These are phyloP conservation scores for Colletes collaris DNA, from an alignment of 2,888 invertebrate genomes.

Conservation along the genomic window DNA sequence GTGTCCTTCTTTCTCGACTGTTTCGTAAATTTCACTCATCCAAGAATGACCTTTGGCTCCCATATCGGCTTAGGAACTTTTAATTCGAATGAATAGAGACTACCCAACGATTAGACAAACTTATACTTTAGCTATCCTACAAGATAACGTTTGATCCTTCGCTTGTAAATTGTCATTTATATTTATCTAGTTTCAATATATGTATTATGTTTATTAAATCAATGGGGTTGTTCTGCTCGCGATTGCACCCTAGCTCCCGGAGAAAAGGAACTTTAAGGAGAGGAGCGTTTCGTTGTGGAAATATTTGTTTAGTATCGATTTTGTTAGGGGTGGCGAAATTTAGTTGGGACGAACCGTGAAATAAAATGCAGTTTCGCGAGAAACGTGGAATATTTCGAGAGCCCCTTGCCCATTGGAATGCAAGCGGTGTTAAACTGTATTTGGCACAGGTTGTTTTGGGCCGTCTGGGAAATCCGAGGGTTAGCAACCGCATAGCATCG, in stretches of 20 bases:
- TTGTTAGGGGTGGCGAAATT: neutral
- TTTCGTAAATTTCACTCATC: constrained; percentile 9
- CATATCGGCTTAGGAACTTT: too few relatives aligned
- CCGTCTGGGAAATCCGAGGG: constrained; percentile 49
- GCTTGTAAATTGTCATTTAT: too few relatives aligned
- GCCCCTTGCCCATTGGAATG: constrained; percentile 39
- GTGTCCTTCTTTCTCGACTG: constrained; percentile 6
- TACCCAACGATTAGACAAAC: too few relatives aligned
- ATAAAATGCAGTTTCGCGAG: neutral
- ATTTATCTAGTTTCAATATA: too few relatives aligned
- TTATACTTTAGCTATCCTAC: too few relatives aligned
- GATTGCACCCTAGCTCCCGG: too few relatives aligned
- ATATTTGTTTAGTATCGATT: constrained; percentile 9
- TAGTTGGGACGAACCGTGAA: neutral
- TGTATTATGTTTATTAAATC: too few relatives aligned
- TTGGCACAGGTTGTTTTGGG: constrained; percentile 44
- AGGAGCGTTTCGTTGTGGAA: neutral
- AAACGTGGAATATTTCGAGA: constrained; percentile 39
- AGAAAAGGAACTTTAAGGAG: too few relatives aligned
- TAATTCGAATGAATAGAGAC: too few relatives aligned
- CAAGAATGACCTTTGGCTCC: too few relatives aligned
- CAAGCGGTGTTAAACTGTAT: constrained; percentile 47
- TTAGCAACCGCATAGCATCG: constrained; percentile 35
- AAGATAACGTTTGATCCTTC: too few relatives aligned
- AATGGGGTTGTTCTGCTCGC: too few relatives aligned